Percentiles rank a stretch among this genome's conserved stretches.
Evolutionary conservation across 2,797 vertebrate genomes (phyloP).

Genomic region (Cirrhinus molitorella): DNA sequence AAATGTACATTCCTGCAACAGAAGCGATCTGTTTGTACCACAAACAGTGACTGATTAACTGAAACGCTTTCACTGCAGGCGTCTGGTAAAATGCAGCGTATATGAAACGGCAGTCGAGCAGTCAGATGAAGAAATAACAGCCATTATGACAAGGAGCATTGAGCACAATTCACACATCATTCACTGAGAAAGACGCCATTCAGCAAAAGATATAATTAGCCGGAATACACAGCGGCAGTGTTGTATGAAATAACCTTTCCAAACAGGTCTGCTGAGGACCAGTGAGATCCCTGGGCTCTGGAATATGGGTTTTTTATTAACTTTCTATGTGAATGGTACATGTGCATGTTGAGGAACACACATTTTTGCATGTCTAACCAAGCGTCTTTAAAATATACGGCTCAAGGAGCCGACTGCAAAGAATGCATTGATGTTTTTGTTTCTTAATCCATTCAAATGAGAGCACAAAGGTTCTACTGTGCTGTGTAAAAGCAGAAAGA

Average conservation of each 20-base stretch:
- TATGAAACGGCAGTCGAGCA: constrained; percentile 43
- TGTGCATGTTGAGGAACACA: neutral
- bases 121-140: constrained; percentile 50
- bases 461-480: neutral
- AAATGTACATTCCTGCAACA: neutral
- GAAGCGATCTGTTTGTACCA: constrained; percentile 24
- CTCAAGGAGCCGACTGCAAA: neutral
- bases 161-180: constrained; percentile 44
- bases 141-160: constrained; percentile 44
- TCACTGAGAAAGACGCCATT: constrained; percentile 26
- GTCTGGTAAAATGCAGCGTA: constrained; percentile 24
- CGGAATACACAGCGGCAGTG: constrained; percentile 32
- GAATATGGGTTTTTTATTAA: neutral
- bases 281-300: neutral
- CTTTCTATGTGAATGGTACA: neutral
- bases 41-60: constrained; percentile 46
- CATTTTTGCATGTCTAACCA: neutral
- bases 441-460: constrained; percentile 35
- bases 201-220: constrained; percentile 52
- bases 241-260: constrained; percentile 42
- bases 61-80: constrained; percentile 29
- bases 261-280: constrained; percentile 15
- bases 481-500: neutral
- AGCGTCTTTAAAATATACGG: neutral
- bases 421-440: constrained; percentile 27